Conservation (phyloP, 2,797 vertebrate species). For the Adrianichthys oophorus region DNA sequence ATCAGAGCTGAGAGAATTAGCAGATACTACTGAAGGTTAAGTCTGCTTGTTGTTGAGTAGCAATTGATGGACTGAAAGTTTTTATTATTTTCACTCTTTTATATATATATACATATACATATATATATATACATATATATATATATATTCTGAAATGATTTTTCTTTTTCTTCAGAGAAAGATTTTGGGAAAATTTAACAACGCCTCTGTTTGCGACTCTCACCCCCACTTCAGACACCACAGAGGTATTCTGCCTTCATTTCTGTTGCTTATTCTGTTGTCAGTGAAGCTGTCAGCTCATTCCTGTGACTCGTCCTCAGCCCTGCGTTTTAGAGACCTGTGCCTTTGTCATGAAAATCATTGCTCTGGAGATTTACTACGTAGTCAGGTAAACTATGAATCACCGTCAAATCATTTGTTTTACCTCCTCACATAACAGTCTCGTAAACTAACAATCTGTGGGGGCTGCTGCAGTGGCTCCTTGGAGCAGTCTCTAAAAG, state of each 20-base stretch:
- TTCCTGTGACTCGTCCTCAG: conserved; percentile 65
- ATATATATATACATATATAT: no score
- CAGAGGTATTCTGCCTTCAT: conserved; percentile 81
- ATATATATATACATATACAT: no score
- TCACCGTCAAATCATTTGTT: neutral
- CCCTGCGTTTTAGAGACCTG: conserved; percentile 95
- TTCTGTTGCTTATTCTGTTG: neutral
- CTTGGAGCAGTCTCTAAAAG: conserved; percentile 91
- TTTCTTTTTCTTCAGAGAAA: conserved; percentile 76
- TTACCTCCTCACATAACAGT: neutral
- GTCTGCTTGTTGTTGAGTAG: no score
- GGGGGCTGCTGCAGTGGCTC: conserved; percentile 79
- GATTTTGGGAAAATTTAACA: conserved; percentile 96
- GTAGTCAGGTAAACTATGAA: conserved; percentile 92
- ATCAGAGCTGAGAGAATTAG: neutral
- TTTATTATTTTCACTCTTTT: neutral
- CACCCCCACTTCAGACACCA: conserved; percentile 86
- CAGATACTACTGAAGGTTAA: no score
- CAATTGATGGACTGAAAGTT: no score
- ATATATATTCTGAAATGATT: neutral
- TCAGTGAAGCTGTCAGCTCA: neutral
- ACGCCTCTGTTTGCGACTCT: conserved; percentile 90
- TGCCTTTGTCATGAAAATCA: conserved; percentile 97
- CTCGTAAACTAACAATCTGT: neutral
- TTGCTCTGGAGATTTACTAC: conserved; percentile 96